Evolutionary conservation across 2,888 invertebrate genomes (phyloP), one percentile per base, ranked within the genome.

Genomic region (Teleogryllus oceanicus): DNA sequence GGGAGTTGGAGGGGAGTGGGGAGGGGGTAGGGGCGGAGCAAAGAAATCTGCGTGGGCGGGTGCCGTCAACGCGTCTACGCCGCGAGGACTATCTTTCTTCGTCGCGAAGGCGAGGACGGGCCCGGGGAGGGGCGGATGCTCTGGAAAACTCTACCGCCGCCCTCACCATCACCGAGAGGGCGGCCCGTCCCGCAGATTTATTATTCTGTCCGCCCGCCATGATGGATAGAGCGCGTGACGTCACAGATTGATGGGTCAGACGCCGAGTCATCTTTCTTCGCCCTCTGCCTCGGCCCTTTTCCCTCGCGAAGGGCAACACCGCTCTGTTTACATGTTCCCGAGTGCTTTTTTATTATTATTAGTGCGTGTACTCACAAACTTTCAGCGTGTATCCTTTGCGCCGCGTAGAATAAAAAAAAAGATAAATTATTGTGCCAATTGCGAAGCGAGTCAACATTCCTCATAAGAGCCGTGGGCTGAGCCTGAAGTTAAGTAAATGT

Each of bases 151-250:
- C n/a, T 37, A 5, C 37, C 37, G 37, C 37, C 37, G 37, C 13
- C 62, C 37, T 37, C 37, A 0, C 37, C 37, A 8, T 37, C 37
- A 8, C 13, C 62, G 62, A 62, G 62, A 62, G n/a, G 62, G 13
- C 1, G 16, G 62, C 62, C 16, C 62, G 62, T 62, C 62, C 62
- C 49, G n/a, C 51, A 79, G 80, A 81, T 79, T 81, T 81, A 79
- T 81, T 81, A 81, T 81, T 77, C 80, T 81, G 50, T 24, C 75
- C 75, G 77, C 77, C 80, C 24, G 80, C 62, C 79, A 79, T 77
- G 79, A 79, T 81, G 76, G 79, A 81, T 79, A 76, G 51, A 76
- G 76, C 24, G 75, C 20, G 79, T 49, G 75, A 50, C 16, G 76
- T 10, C 50, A 51, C 16, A 50, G 75, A 75, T 21, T 74, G 78